Base-by-base conservation (phyloP, 2,113 vertebrate species). In the Ctenodactylus gundi region DNA sequence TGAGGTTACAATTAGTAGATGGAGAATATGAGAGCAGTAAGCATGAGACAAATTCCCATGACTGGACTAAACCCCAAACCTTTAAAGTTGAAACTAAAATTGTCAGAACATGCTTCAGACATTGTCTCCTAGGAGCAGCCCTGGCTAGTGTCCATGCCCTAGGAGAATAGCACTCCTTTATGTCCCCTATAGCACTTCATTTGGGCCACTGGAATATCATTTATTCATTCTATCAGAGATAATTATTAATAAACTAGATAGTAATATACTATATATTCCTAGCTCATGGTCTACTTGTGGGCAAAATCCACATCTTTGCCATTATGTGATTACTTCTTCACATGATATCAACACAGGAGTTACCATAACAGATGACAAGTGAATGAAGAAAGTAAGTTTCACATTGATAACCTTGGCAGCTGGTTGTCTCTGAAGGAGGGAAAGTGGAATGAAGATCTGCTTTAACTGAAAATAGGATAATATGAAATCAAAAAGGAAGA, bases 391-490 rank as follows among this genome's bases (percentile, higher is more conserved):
- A 65, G 76, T 73, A 91, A 92, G 73, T n/a, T n/a, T n/a, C n/a
- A n/a, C n/a, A n/a, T n/a, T n/a, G n/a, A n/a, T n/a, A n/a, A n/a
- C n/a, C n/a, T n/a, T n/a, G n/a, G n/a, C n/a, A n/a, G n/a, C n/a
- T n/a, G n/a, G n/a, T n/a, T n/a, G n/a, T n/a, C n/a, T n/a, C n/a
- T 80, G 36, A 89, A 93, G 76, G 4, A 85, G 11, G 12, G 0
- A 27, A 55, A 0, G 3, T 51, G 1, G 23, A 11, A 6, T 44
- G 1, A 6, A 87, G 11, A 81, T 85, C 53, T 90, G 67, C 84
- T 85, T 92, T 85, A 91, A 78, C 46, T 77, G 29, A 82, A 87
- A 94, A 88, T 53, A 15, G 60, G 31, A 75, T 39, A 64, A 91
- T 73, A 4, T 73, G 17, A 60, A 68, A 36, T 89, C 41, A 83